Evolutionary conservation across 2,888 invertebrate species (phyloP).

Genomic region (Tyria jacobaeae): DNA sequence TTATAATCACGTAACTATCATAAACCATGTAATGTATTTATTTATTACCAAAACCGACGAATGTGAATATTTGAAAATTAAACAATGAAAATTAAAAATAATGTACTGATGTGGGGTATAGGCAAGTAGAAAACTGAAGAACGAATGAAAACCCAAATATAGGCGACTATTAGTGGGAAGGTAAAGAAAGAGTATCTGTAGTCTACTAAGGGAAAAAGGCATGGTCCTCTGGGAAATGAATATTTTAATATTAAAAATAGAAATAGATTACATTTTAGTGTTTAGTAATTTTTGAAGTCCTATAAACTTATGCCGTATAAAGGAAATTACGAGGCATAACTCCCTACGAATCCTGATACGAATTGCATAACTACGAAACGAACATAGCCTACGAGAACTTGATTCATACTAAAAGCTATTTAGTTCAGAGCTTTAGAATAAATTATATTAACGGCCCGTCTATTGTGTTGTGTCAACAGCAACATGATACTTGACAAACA

Average conservation of each 20-base stretch:
- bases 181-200: no score
- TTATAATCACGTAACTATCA: not conserved
- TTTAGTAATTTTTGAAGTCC: no score
- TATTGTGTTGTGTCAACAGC: not conserved
- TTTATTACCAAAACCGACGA: not conserved
- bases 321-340: constrained; percentile 2
- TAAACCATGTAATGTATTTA: not conserved
- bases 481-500: no score
- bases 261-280: no score
- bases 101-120: no score
- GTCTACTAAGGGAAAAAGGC: no score
- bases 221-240: no score
- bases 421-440: not conserved
- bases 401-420: not conserved
- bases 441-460: not conserved
- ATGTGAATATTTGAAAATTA: not conserved
- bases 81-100: no score
- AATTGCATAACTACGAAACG: not conserved
- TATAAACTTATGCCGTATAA: not conserved
- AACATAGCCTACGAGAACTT: not conserved
- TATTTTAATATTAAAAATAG: not conserved
- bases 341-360: not conserved
- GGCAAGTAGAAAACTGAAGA: no score
- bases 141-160: not conserved
- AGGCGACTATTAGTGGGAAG: no score